These are phyloP conservation scores for Chaetophractus vellerosus DNA, from an alignment of 2,797 vertebrate genomes.

Conservation along the genomic window DNA sequence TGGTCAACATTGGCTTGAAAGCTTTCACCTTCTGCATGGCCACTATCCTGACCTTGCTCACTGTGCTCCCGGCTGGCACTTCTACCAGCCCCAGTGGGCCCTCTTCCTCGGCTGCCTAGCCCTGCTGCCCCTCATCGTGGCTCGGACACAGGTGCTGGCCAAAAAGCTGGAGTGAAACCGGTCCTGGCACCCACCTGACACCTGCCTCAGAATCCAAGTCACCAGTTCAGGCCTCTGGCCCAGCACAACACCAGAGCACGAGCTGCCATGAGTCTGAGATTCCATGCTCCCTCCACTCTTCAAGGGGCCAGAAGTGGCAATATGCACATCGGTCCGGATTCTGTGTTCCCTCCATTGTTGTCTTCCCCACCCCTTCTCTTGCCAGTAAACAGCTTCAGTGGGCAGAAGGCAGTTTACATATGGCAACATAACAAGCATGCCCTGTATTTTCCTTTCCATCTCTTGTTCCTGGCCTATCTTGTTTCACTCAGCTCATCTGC, in stretches of 20 bases:
- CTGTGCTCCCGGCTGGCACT: conserved; percentile 94
- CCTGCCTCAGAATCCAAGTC: background rate
- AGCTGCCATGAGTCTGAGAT: accelerated
- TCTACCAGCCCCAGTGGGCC: conserved; percentile 94
- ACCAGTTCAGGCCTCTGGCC: background rate
- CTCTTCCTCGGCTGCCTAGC: conserved; percentile 90
- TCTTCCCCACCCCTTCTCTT: background rate
- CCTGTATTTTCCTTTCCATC: background rate
- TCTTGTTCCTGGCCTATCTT: background rate
- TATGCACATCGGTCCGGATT: accelerated
- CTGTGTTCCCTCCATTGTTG: background rate
- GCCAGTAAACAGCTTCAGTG: conserved; percentile 15
- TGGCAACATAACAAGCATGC: background rate
- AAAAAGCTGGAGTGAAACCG: conserved; percentile 93
- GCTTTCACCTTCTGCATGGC: conserved; percentile 95
- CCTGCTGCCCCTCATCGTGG: conserved; percentile 92
- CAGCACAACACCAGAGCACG: background rate
- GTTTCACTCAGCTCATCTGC: background rate
- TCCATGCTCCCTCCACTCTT: background rate
- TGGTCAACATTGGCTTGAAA: conserved; percentile 95
- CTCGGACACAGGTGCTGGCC: conserved; percentile 89
- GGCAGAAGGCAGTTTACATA: background rate
- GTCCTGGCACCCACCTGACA: background rate
- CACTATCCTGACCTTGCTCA: conserved; percentile 94
- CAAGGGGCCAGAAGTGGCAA: background rate